Percentiles rank a stretch among this genome's conserved stretches.
Conservation (phyloP, 2,797 vertebrate genomes). For the Spheniscus humboldti region DNA sequence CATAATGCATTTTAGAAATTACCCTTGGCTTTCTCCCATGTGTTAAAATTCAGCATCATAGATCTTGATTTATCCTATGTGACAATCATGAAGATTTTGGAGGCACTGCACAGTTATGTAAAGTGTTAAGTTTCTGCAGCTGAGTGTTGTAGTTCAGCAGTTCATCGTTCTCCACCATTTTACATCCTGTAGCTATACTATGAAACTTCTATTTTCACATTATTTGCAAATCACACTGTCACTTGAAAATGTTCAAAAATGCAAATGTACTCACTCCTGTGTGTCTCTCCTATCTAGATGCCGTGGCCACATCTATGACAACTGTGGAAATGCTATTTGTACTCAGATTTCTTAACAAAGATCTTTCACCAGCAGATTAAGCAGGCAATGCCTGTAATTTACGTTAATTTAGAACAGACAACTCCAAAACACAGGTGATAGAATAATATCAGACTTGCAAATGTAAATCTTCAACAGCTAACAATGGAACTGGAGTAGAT, state of each 20-base stretch:
- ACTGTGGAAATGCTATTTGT: background rate
- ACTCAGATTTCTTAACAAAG: background rate
- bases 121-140: background rate
- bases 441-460: slow-evolving; percentile 14
- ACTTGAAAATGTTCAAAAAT: background rate
- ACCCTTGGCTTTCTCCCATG: background rate
- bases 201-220: background rate
- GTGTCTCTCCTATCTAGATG: background rate
- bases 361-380: background rate
- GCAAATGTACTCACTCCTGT: background rate
- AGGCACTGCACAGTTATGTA: background rate
- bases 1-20: background rate
- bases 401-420: background rate
- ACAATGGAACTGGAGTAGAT: background rate
- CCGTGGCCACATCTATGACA: background rate
- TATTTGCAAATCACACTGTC: background rate
- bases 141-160: background rate
- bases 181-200: background rate
- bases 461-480: background rate
- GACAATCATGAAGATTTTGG: background rate
- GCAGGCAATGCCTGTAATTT: background rate
- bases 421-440: background rate
- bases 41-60: background rate
- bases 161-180: background rate
- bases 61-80: background rate